Base-by-base conservation (phyloP, 2,797 vertebrate genomes). In the Phoeniculus purpureus region DNA sequence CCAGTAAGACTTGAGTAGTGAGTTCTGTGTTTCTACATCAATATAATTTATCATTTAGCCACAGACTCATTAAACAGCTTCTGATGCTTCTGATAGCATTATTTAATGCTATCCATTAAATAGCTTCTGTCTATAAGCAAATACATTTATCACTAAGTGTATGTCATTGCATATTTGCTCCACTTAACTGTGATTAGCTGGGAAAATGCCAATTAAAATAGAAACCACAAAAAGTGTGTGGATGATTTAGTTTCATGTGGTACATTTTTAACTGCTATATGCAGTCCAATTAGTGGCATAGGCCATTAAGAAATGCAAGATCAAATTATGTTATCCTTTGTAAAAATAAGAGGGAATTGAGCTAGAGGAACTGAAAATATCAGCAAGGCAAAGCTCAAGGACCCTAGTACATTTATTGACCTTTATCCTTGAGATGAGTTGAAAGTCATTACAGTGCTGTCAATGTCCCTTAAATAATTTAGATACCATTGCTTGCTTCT, bases 401-500 rank as follows among this genome's bases (percentile, higher is more conserved):
- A 65, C 72, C 23, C 21, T 91, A 87, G 88, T 43, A 94, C 78
- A 47, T 81, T 93, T 93, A 59, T 27, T 94, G 89, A 90, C 56
- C 90, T 94, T 92, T 94, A 55, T 88, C 85, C 75, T 55, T 56
- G 31, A 84, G 29, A 92, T 40, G 48, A 58, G 27, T 90, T 89
- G 65, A 52, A 74, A 93, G 48, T 90, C 56, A 70, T 86, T 65
- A 88, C 48, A 70, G 55, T 74, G 43, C 54, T 74, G 22, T 45
- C 50, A 62, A 93, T 81, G 31, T 74, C 62, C n/a, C 65, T 81
- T 94, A 93, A 94, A 94, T 96, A 92, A 95, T 95, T 96, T 82
- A 93, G 67, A 67, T 81, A 45, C 17, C 59, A 20, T 55, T 85
- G 13, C 60, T 92, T 94, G 20, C n/a, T 85, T 93, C 80, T 78